Conservation (phyloP, 2,888 invertebrate species). For the Nymphalis urticae region DNA sequence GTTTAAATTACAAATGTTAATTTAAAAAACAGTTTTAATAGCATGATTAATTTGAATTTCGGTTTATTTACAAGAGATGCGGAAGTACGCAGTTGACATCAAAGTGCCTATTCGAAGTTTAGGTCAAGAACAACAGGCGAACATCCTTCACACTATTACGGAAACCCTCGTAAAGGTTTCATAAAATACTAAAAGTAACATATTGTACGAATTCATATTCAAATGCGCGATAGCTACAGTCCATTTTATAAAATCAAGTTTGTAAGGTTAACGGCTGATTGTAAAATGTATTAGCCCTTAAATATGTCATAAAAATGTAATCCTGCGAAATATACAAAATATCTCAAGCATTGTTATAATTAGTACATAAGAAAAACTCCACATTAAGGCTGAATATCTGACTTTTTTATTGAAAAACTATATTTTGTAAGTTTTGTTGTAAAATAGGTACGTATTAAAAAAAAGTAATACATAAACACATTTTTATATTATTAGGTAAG, state of each 20-base stretch:
- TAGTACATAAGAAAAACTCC: too few relatives aligned
- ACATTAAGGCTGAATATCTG: too few relatives aligned
- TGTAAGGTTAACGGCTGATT: slow-evolving; percentile 33
- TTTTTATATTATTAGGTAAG: too few relatives aligned
- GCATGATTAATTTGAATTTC: not conserved
- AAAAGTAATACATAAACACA: too few relatives aligned
- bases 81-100: slow-evolving; percentile 34
- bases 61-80: slow-evolving; percentile 14
- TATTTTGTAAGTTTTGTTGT: too few relatives aligned
- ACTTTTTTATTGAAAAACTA: too few relatives aligned
- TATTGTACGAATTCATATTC: slow-evolving; percentile 28
- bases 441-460: too few relatives aligned
- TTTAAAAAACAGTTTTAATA: not conserved
- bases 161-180: slow-evolving; percentile 48
- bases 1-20: too few relatives aligned
- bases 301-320: too few relatives aligned
- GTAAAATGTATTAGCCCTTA: not conserved
- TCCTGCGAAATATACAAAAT: too few relatives aligned
- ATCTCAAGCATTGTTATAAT: too few relatives aligned
- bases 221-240: slow-evolving; percentile 31
- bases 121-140: slow-evolving; percentile 67
- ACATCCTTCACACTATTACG: slow-evolving; percentile 59
- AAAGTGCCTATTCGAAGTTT: slow-evolving; percentile 52
- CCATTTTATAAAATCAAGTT: slow-evolving; percentile 26
- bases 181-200: slow-evolving; percentile 38